Percentiles rank a stretch among this genome's conserved stretches.
These are phyloP conservation scores for Hyppa rectilinea DNA, from an alignment of 2,888 invertebrate genomes.

Conservation along the genomic window DNA sequence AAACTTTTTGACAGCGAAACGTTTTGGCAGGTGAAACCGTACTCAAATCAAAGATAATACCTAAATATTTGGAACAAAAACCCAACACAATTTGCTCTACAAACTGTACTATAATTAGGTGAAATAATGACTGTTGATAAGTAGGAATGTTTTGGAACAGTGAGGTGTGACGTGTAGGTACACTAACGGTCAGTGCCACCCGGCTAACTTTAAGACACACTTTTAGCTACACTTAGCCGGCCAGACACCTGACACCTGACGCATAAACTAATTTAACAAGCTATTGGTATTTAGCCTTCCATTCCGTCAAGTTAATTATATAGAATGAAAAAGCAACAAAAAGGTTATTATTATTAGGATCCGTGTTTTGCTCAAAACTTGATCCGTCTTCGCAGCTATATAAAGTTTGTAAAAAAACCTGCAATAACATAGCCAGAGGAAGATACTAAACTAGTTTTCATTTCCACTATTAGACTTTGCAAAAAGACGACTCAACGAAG, in stretches of 20 bases:
- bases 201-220: constrained; percentile 46
- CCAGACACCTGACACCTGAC: constrained; percentile 48
- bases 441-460: constrained; percentile 32
- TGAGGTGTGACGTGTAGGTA: constrained; percentile 62
- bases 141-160: constrained; percentile 58
- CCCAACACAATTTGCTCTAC: constrained; percentile 34
- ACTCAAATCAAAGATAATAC: neutral
- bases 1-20: neutral
- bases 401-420: constrained; percentile 25
- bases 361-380: constrained; percentile 28
- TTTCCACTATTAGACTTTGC: constrained; percentile 25
- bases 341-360: constrained; percentile 8
- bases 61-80: constrained; percentile 21
- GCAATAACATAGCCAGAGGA: neutral
- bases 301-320: constrained; percentile 28
- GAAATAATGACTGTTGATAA: constrained; percentile 61
- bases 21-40: neutral
- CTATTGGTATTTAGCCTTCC: constrained; percentile 43
- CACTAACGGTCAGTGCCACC: constrained; percentile 55
- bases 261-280: constrained; percentile 41
- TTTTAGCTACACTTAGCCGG: constrained; percentile 52
- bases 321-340: constrained; percentile 10
- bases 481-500: constrained; percentile 31
- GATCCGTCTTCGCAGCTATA: constrained; percentile 31
- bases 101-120: constrained; percentile 51